Evolutionary conservation across 2,888 invertebrate species (phyloP).

Genomic region (Noctua comes): DNA sequence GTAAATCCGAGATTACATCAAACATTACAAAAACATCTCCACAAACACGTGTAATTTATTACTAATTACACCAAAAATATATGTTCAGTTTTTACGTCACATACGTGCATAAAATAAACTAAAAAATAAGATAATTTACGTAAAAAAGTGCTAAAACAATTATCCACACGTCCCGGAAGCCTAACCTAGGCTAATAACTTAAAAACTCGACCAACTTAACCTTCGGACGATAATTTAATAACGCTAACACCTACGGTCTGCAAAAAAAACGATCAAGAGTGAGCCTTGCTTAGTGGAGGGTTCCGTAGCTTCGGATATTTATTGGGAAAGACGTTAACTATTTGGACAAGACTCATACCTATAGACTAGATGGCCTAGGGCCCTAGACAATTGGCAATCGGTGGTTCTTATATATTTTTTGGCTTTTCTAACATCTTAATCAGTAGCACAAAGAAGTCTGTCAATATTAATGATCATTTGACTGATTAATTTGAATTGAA

Average conservation of each 20-base stretch:
- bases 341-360: neutral
- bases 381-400: neutral
- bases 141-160: constrained; percentile 50
- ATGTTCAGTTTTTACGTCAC: neutral
- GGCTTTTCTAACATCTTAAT: neutral
- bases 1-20: neutral
- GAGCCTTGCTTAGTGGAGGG: neutral
- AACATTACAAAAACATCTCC: neutral
- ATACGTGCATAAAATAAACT: neutral
- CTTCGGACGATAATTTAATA: constrained; percentile 57
- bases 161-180: constrained; percentile 38
- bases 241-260: constrained; percentile 45
- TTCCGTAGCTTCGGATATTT: constrained; percentile 7
- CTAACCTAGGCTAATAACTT: constrained; percentile 50
- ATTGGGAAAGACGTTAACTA: neutral
- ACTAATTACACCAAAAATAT: constrained; percentile 15
- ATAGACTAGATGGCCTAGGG: neutral
- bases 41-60: neutral
- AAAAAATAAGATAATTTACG: constrained; percentile 28
- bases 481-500: neutral
- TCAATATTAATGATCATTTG: too few relatives aligned
- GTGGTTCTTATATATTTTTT: neutral
- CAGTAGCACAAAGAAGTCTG: neutral
- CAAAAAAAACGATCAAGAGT: constrained; percentile 50
- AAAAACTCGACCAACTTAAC: constrained; percentile 46